These are phyloP conservation scores for Lagenorhynchus albirostris DNA, from an alignment of 2,113 vertebrate species.

Conservation along the genomic window DNA sequence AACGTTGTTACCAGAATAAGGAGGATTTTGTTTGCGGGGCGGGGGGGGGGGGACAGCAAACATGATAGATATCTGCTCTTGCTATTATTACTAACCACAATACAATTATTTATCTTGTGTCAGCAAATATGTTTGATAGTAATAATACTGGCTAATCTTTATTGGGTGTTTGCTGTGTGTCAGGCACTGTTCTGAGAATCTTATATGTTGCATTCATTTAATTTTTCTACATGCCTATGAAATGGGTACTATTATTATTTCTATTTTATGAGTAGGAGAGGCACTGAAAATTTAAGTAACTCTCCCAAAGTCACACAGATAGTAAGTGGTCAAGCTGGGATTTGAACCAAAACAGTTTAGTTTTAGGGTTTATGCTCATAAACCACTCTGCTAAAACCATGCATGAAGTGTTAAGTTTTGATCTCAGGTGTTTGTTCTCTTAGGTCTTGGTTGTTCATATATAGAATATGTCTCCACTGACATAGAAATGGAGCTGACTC, in stretches of 20 bases:
- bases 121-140: neutral
- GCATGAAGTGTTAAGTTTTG: neutral
- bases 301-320: neutral
- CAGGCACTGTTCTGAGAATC: neutral
- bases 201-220: neutral
- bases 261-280: neutral
- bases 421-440: neutral
- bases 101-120: neutral
- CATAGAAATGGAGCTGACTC: neutral
- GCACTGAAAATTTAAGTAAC: neutral
- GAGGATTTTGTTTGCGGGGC: neutral
- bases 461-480: neutral
- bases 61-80: neutral
- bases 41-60: too few species aligned
- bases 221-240: neutral
- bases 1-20: neutral
- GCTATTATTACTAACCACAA: neutral
- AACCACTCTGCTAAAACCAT: neutral
- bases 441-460: neutral
- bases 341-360: neutral
- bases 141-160: neutral
- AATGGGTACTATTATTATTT: neutral
- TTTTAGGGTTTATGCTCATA: neutral
- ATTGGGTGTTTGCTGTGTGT: neutral
- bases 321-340: neutral